phyloP scores from a whole-genome alignment of 2,888 invertebrate species.

The Dione vanillae region DNA sequence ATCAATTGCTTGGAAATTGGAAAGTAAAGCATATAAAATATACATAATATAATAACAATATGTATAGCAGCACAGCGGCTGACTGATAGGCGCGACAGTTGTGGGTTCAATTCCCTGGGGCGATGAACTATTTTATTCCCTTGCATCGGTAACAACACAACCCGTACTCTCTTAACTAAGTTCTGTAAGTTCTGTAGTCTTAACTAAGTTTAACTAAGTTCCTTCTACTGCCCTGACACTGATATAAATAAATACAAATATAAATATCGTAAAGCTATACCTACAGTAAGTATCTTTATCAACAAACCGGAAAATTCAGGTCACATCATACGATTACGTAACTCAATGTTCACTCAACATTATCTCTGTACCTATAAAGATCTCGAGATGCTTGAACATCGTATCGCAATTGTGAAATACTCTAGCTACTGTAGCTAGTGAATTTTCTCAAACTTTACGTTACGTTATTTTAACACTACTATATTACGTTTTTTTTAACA shows the following conservation, averaged over 20 bases:
- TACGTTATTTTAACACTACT: no score
- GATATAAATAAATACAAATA: not conserved
- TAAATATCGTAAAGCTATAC: not conserved
- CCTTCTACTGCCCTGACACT: no score
- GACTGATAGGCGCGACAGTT: no score
- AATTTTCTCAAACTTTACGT: not conserved
- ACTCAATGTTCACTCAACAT: slow-evolving; percentile 21
- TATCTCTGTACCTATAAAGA: slow-evolving; percentile 27
- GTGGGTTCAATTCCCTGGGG: no score
- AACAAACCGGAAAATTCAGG: slow-evolving; percentile 24
- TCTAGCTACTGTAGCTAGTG: not conserved
- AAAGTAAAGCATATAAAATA: not conserved
- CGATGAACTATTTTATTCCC: no score
- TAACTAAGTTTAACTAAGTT: no score
- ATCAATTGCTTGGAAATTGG: not conserved
- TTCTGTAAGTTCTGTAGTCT: no score
- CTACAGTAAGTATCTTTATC: not conserved
- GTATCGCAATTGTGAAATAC: slow-evolving; percentile 21
- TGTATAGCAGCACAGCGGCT: no score
- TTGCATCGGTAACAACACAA: no score
- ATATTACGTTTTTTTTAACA: no score
- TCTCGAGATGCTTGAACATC: slow-evolving; percentile 10
- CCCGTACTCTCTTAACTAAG: no score
- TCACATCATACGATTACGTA: slow-evolving; percentile 28
- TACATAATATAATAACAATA: no score